Base-by-base conservation (phyloP, 2,888 invertebrate genomes). In the Laothoe populi region DNA sequence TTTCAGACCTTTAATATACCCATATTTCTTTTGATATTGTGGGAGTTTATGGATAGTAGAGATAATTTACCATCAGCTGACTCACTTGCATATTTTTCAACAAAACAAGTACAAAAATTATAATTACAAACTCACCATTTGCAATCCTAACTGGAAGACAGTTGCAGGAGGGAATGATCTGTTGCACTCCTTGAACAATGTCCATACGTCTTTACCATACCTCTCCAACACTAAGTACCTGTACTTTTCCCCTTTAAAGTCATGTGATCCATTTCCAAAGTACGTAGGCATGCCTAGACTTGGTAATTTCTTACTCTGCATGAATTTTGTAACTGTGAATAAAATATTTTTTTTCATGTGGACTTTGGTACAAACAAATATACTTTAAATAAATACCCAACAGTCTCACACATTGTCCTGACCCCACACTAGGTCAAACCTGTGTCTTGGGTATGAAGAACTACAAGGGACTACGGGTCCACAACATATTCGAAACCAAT, bases 201-300 rank as follows among this genome's bases (percentile, higher is more conserved):
- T 96, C 94, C 97, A 95, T 16, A 99, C 87, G 88, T 99, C 98
- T 69, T 94, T 95, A 2, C 98, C 98, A 83, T 97, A 99, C 64
- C 97, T 95, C 64, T 98, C 97, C 94, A 99, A 96, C 0, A 97
- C 96, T 67, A 97, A 87, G 86, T 98, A 99, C 46, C 99, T 94
- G 84, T 98, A 98, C 76, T 97, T 97, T 62, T 95, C 94, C 0
- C 94, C 94, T 63, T 96, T 95, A 75, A 92, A 94, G 24, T 95
- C 96, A 77, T 97, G 96, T 1, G 96, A 96, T 0, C 99, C 99
- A 66, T 96, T 96, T 3, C 96, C 97, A 65, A 97, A 90, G 80
- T 96, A 98, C 46, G 94, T 90, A 0, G 99, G 98, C 95, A 99
- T 96, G 8, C 98, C 98, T 3, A 99, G 88, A 40, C 93, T 93